A percentile compares a stretch with the other conserved stretches of the same genome.
phyloP scores from a whole-genome alignment of 92 coral and sea anemone species.

The Plumapathes pennacea region DNA sequence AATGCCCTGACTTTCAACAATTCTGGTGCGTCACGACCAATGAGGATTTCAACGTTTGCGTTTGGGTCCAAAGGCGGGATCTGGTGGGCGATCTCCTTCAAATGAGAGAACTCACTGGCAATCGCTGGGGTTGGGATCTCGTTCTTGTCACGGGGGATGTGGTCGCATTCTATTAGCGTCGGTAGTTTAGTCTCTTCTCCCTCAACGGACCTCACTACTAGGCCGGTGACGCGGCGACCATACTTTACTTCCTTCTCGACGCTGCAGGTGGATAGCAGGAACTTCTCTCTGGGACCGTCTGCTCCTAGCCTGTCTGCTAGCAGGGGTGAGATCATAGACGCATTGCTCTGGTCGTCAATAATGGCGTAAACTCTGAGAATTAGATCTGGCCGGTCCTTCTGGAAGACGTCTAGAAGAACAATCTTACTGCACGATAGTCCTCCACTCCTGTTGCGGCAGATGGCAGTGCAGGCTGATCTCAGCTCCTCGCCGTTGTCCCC shows the following conservation, averaged over 20 bases:
- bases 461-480: background rate
- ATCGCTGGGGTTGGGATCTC: constrained; percentile 32
- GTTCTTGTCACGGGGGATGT: constrained; percentile 9
- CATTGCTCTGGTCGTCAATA: constrained; percentile 29
- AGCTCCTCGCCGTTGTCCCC: constrained; percentile 2
- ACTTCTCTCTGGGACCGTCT: constrained; percentile 1
- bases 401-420: background rate
- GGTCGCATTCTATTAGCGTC: constrained; percentile 27
- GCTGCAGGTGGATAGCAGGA: constrained; percentile 14
- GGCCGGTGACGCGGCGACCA: too few species aligned
- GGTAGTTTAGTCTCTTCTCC: too few species aligned
- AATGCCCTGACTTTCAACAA: constrained; percentile 34
- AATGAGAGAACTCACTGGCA: constrained; percentile 16
- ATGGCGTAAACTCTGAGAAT: constrained; percentile 21
- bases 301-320: constrained; percentile 9
- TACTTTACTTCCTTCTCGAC: background rate
- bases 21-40: constrained; percentile 32
- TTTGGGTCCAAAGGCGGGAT: constrained; percentile 23
- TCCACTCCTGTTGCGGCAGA: background rate
- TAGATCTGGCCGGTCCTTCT: background rate
- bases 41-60: constrained; percentile 1
- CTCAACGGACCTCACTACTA: too few species aligned
- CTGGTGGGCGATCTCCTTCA: constrained; percentile 9
- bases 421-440: background rate
- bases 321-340: constrained; percentile 3